Evolutionary conservation across 2,113 vertebrate species (phyloP), one percentile per base, ranked within the genome.

Genomic region (Aegithalos caudatus): DNA sequence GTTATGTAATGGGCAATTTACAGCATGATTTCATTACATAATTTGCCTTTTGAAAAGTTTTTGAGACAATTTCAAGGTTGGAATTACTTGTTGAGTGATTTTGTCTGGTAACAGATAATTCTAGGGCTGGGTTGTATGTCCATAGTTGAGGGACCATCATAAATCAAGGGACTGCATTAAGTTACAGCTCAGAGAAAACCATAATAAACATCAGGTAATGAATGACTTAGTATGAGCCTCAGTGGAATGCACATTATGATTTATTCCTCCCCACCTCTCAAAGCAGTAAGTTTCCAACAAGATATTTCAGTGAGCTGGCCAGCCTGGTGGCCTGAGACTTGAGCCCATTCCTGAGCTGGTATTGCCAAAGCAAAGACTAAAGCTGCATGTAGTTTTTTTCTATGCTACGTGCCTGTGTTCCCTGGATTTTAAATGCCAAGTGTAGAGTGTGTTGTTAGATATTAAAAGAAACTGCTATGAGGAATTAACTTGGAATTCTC

Each of bases 301-400:
- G 53, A 9, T 18, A 23, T 33, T 66, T 79, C 20, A 35, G 12
- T 27, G 25, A 76, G 11, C 33, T 45, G 42, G 15, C 23, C 42
- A 65, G 29, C 25, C 58, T 54, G 31, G 51, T 81, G 42, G 29
- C 37, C 78, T 56, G 45, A 70, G 40, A 4, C 27, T 47, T 38
- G 28, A 5, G 6, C 7, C 3, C 21, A 11, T 79, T 69, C 24
- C 51, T 76, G 8, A 58, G 23, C 4, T 18, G 2, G 0, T 35
- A 5, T 40, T 2, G 3, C 21, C 37, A 60, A n/a, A 77, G 22
- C 53, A 60, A 73, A 78, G 87, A 14, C n/a, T 58, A 13, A 81
- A 64, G 29, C 4, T 69, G 24, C 3, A 1, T 50, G 28, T 27
- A 21, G 14, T 48, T 86, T 72, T 48, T 86, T 72, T 64, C 37